Evolutionary conservation across 2,797 vertebrate genomes (phyloP).

Genomic region (Alfaro cultratus): DNA sequence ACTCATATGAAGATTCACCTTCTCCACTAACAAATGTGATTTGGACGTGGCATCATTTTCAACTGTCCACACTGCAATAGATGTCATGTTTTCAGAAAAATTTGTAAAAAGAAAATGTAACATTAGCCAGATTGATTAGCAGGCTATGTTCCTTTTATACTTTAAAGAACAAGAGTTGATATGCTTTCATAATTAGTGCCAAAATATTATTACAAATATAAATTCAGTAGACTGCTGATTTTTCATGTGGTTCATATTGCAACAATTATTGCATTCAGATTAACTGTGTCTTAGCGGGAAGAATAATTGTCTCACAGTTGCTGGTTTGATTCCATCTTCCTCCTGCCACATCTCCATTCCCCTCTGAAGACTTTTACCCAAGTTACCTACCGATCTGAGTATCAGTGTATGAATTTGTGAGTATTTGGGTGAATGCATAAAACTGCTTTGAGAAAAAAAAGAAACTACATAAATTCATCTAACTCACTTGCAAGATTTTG

Average conservation of each 20-base stretch:
- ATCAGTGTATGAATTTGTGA: background rate
- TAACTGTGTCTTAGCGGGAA: background rate
- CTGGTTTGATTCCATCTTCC: background rate
- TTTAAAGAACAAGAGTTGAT: background rate
- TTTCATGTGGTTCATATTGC: background rate
- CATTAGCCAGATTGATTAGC: no score
- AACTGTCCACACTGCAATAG: background rate
- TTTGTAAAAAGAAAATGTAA: background rate
- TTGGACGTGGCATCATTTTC: constrained; percentile 14
- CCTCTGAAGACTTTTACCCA: background rate
- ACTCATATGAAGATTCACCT: background rate
- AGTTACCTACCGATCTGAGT: background rate
- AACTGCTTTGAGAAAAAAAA: background rate
- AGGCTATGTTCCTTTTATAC: background rate
- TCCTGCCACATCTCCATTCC: background rate
- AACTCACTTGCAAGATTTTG: no score
- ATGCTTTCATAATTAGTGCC: background rate
- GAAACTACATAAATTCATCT: background rate
- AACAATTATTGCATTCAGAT: background rate
- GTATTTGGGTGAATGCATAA: background rate
- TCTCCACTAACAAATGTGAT: constrained; percentile 21
- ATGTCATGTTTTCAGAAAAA: background rate
- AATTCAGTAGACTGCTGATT: background rate
- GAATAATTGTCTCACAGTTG: background rate
- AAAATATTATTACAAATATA: background rate